These are phyloP conservation scores for Kryphioiulus occultus DNA, from an alignment of 2,888 invertebrate species.

Conservation along the genomic window DNA sequence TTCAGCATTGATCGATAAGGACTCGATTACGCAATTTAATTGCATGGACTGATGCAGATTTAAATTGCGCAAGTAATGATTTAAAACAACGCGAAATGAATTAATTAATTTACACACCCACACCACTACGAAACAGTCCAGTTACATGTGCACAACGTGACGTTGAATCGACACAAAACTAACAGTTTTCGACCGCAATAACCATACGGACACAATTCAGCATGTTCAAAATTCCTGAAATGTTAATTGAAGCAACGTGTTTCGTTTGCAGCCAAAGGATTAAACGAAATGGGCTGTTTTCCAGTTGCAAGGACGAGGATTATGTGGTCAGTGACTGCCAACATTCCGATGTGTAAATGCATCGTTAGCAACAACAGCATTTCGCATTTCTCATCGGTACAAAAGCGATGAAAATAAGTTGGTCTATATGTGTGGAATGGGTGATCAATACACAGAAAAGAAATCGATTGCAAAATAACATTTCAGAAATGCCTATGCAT, in stretches of 20 bases:
- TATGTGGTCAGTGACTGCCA: neutral
- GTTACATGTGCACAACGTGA: neutral
- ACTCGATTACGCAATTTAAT: no score
- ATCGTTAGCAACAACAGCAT: conserved; percentile 16
- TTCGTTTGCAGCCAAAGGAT: neutral
- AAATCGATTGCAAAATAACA: neutral
- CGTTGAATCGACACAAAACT: neutral
- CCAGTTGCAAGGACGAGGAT: neutral
- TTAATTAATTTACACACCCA: neutral
- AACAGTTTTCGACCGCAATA: neutral
- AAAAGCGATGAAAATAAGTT: conserved; percentile 20
- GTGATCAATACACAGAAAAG: conserved; percentile 3
- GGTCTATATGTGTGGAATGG: neutral
- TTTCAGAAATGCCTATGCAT: neutral
- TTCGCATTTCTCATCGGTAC: neutral
- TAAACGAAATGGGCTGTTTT: neutral
- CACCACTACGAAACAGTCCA: no score
- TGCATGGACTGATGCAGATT: neutral
- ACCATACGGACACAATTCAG: neutral
- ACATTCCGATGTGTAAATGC: conserved; percentile 5
- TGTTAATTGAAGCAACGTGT: neutral
- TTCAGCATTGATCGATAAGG: no score
- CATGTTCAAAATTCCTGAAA: neutral
- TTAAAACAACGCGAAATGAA: neutral
- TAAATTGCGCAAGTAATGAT: neutral